phyloP scores from a whole-genome alignment of 2,888 invertebrate species.

The Pollenia griseotomentosa region DNA sequence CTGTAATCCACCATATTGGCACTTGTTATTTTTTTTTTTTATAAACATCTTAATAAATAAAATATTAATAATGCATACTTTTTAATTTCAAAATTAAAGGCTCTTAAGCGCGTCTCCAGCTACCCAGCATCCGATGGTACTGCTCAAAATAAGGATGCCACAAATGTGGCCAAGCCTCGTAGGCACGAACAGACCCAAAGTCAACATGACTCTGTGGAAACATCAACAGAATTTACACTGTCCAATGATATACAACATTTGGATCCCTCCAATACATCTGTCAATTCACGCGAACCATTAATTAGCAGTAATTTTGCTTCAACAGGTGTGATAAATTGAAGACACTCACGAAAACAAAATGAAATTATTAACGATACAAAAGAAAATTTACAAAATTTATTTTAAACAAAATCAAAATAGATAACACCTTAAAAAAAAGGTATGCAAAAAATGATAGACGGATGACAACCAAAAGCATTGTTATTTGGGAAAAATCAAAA shows the following conservation, averaged over 20 bases:
- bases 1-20: not conserved
- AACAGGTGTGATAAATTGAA: slow-evolving; percentile 77
- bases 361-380: not conserved
- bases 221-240: slow-evolving; percentile 81
- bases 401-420: not conserved
- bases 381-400: not conserved
- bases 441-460: not conserved
- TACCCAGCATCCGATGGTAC: slow-evolving; percentile 86
- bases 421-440: not conserved
- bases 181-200: slow-evolving; percentile 87
- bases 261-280: slow-evolving; percentile 83
- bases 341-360: not conserved
- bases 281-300: slow-evolving; percentile 87
- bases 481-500: not conserved
- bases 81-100: slow-evolving; percentile 79
- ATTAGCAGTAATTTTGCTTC: slow-evolving; percentile 84
- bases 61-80: not conserved
- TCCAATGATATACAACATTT: slow-evolving; percentile 79
- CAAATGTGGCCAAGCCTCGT: slow-evolving; percentile 83
- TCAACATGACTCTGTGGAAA: slow-evolving; percentile 86
- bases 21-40: not conserved
- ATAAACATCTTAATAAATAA: not conserved
- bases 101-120: slow-evolving; percentile 89
- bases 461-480: slow-evolving; percentile 34
- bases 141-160: slow-evolving; percentile 81